Percentiles rank a stretch among this genome's conserved stretches.
phyloP scores from a whole-genome alignment of 2,888 invertebrate genomes.

The Adelognathus sp. region DNA sequence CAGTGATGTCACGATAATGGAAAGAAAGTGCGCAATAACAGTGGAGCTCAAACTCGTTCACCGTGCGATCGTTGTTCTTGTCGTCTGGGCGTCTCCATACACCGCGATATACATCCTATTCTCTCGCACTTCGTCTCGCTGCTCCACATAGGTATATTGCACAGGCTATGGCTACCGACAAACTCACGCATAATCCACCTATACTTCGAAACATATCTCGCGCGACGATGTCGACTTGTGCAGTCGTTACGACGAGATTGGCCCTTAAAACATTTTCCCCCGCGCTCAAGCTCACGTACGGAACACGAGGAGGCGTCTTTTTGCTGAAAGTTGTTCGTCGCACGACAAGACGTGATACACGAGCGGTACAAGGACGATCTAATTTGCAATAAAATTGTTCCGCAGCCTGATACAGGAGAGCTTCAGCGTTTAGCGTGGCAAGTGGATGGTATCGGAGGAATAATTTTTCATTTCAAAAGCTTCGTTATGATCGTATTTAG shows the following conservation, averaged over 20 bases:
- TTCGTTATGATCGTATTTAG: neutral
- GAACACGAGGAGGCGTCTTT: neutral
- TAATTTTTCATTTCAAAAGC: neutral
- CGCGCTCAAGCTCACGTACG: neutral
- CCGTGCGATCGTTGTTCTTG: slow-evolving; percentile 19
- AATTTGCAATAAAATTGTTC: slow-evolving; percentile 42
- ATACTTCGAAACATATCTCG: slow-evolving; percentile 15
- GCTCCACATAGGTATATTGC: neutral
- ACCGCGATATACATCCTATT: neutral
- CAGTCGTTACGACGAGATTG: slow-evolving; percentile 45
- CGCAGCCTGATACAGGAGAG: slow-evolving; percentile 3
- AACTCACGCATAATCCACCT: slow-evolving; percentile 26
- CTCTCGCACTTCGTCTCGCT: neutral
- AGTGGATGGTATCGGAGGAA: neutral
- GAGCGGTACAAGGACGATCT: slow-evolving; percentile 11
- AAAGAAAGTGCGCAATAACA: slow-evolving; percentile 55
- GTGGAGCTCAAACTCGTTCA: slow-evolving; percentile 46
- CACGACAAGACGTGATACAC: neutral
- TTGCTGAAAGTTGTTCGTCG: slow-evolving; percentile 21
- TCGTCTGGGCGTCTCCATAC: slow-evolving; percentile 1
- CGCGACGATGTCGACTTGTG: slow-evolving; percentile 3
- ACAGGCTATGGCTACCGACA: neutral
- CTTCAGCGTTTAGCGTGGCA: neutral
- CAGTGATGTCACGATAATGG: slow-evolving; percentile 51
- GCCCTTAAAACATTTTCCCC: slow-evolving; percentile 48